phyloP scores from a whole-genome alignment of 2,888 invertebrate genomes.

The Mythimna ferrago region DNA sequence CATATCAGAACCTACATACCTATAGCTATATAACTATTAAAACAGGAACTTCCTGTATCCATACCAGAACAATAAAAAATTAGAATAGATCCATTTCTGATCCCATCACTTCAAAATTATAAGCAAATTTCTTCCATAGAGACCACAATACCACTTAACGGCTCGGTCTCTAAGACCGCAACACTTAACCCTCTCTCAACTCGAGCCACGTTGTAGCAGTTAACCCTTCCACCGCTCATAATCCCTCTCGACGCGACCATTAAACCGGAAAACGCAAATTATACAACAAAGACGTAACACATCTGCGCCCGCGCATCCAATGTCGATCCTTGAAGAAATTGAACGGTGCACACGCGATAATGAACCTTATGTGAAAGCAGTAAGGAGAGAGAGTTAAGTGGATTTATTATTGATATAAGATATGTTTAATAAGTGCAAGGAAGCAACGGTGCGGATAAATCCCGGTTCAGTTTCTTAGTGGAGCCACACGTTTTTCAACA shows the following conservation, averaged over 20 bases:
- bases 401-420: slow-evolving; percentile 88
- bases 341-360: slow-evolving; percentile 49
- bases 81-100: neutral
- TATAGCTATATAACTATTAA: neutral
- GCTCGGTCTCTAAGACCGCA: slow-evolving; percentile 45
- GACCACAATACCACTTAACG: slow-evolving; percentile 51
- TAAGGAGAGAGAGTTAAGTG: slow-evolving; percentile 71
- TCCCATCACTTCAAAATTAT: slow-evolving; percentile 3
- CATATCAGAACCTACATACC: no score
- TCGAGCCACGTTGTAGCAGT: slow-evolving; percentile 70
- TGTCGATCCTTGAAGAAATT: slow-evolving; percentile 57
- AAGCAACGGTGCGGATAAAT: slow-evolving; percentile 83
- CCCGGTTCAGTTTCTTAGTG: slow-evolving; percentile 79
- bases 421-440: slow-evolving; percentile 88
- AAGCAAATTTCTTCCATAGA: neutral
- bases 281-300: slow-evolving; percentile 89
- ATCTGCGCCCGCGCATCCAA: slow-evolving; percentile 83
- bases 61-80: neutral
- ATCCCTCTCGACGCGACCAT: slow-evolving; percentile 86
- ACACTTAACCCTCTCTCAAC: slow-evolving; percentile 56
- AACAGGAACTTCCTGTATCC: neutral
- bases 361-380: slow-evolving; percentile 58
- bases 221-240: slow-evolving; percentile 75
- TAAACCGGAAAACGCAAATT: slow-evolving; percentile 90
- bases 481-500: slow-evolving; percentile 66